Evolutionary conservation across 2,888 invertebrate species (phyloP).

Genomic region (Eueremaeus valkanovi): DNA sequence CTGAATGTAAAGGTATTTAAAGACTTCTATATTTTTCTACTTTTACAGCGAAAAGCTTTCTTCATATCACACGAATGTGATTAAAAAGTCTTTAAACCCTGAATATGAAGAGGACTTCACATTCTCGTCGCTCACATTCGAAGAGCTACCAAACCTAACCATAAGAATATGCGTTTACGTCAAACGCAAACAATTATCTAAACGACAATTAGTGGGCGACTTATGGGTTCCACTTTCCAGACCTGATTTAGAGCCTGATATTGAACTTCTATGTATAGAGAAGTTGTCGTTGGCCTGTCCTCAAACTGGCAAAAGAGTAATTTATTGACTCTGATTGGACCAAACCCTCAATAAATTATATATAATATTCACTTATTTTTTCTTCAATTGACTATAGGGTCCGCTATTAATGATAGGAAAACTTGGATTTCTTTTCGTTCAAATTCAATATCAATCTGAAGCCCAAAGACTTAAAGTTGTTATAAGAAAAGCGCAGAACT

Average conservation of each 20-base stretch:
- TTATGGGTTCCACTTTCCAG: slow-evolving; percentile 33
- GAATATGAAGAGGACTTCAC: slow-evolving; percentile 36
- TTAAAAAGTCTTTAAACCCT: slow-evolving; percentile 32
- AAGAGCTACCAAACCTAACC: slow-evolving; percentile 19
- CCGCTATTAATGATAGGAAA: slow-evolving; percentile 35
- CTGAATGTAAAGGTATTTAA: no score
- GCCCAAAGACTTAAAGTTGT: slow-evolving; percentile 49
- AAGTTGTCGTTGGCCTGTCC: slow-evolving; percentile 37
- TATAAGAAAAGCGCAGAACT: slow-evolving; percentile 48
- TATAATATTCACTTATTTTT: not conserved
- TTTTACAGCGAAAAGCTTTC: slow-evolving; percentile 4
- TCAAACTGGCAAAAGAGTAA: slow-evolving; percentile 47
- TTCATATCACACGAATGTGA: slow-evolving; percentile 13
- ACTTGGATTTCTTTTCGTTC: slow-evolving; percentile 49
- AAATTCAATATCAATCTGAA: slow-evolving; percentile 48
- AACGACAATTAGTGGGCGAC: slow-evolving; percentile 36
- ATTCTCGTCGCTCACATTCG: slow-evolving; percentile 15
- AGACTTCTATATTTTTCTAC: not conserved
- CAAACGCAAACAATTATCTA: slow-evolving; percentile 22
- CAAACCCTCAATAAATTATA: not conserved
- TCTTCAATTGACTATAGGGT: not conserved
- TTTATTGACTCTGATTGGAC: no score
- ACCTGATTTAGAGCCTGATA: slow-evolving; percentile 33
- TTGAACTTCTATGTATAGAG: not conserved
- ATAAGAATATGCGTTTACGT: slow-evolving; percentile 36